Base-by-base conservation (phyloP, 1,140 invertebrate genomes). In the Mya arenaria region DNA sequence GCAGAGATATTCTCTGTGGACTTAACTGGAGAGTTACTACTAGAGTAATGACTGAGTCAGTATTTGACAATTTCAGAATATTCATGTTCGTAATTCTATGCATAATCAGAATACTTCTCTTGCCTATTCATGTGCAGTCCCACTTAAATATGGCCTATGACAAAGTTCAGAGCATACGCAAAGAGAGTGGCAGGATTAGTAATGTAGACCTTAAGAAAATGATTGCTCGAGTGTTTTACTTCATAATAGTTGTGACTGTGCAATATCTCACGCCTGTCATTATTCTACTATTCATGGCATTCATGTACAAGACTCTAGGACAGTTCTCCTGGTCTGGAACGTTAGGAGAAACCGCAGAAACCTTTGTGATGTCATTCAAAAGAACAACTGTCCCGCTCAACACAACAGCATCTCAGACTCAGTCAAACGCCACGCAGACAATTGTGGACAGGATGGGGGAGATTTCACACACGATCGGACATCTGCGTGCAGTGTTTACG, bases 281-380 rank as follows among this genome's bases (percentile, higher is more conserved):
- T 44, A 94, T 99, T 88, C 96, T 97, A 87, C 93, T 98, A 28
- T 97, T 96, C 92, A 94, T 97, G 80, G 95, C 96, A 32, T 95
- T 99, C 19, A 96, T 99, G 95, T 97, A 98, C 91, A 99, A 99
- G 94, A 98, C 97, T 23, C 93, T 99, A 15, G 97, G 96, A 94
- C 93, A 93, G 85, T 90, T 89, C 65, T 89, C 89, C 0, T 93
- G 92, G 90, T 84, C 80, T 1, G 71, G 60, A n/a, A 71, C 88
- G 8, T 81, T 90, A 37, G 89, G 88, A 30, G 85, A 89, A 63
- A 93, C 55, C 34, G 74, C 72, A 87, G 89, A 94, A 23, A 52
- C 80, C 10, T 82, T 84, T 60, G 60, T 85, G 28, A 62, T 56
- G 60, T 62, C 83, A 72, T 62, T 82, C 62, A 58, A 60, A 65